phyloP scores from a whole-genome alignment of 2,888 invertebrate genomes.

The Scaptomyza flava region DNA sequence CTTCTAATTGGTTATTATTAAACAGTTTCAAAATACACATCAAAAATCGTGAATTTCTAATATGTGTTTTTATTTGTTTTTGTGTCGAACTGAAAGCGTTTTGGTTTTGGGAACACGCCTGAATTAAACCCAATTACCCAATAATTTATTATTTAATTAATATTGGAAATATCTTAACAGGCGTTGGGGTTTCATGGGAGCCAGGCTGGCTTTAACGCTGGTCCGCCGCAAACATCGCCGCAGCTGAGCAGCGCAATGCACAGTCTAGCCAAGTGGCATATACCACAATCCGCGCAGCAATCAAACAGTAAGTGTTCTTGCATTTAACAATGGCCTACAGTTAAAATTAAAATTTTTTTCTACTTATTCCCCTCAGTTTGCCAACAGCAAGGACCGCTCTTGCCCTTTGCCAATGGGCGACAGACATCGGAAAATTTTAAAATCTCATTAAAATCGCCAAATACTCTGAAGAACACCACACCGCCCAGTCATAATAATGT shows the following conservation, averaged over 20 bases:
- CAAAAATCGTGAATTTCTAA: neutral
- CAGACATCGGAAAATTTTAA: constrained; percentile 84
- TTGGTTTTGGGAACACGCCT: neutral
- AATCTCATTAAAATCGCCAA: constrained; percentile 84
- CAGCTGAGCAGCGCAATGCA: constrained; percentile 82
- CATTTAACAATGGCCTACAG: neutral
- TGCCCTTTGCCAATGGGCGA: constrained; percentile 84
- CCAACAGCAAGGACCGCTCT: constrained; percentile 82
- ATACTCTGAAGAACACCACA: constrained; percentile 83
- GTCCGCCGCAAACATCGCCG: constrained; percentile 84
- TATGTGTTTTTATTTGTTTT: constrained; percentile 14
- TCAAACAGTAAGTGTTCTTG: constrained; percentile 83
- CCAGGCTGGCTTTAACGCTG: constrained; percentile 85
- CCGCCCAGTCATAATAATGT: constrained; percentile 70
- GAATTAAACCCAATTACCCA: neutral
- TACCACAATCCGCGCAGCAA: constrained; percentile 85
- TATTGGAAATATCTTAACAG: constrained; percentile 48
- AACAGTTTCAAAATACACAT: neutral
- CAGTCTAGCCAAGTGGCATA: constrained; percentile 89
- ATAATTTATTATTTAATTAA: neutral
- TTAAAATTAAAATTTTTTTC: neutral
- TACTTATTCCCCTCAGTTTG: constrained; percentile 65
- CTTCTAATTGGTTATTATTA: neutral
- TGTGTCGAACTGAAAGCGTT: neutral
- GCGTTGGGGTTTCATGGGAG: constrained; percentile 84